Evolutionary conservation across 2,888 invertebrate species (phyloP).

Genomic region (Candidula unifasciata): DNA sequence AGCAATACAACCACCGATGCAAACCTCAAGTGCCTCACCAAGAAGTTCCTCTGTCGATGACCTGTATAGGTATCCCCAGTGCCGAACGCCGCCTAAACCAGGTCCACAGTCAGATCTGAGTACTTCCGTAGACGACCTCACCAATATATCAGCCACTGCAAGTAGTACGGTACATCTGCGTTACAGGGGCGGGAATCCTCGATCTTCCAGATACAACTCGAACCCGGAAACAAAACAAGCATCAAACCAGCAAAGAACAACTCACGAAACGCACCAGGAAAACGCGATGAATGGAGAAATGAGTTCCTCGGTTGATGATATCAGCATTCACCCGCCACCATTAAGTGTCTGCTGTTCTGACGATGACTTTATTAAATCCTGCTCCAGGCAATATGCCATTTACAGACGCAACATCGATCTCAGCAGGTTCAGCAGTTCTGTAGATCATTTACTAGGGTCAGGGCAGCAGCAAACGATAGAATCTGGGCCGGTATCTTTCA

Average conservation of each 20-base stretch:
- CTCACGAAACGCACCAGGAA: not conserved
- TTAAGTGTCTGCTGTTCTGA: slow-evolving; percentile 41
- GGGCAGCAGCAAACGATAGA: not conserved
- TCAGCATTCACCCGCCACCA: slow-evolving; percentile 24
- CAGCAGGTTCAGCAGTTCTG: slow-evolving; percentile 46
- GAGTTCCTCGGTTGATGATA: slow-evolving; percentile 46
- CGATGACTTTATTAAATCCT: slow-evolving; percentile 43
- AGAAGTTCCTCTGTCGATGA: slow-evolving; percentile 42
- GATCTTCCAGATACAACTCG: slow-evolving; percentile 47
- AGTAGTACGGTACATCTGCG: slow-evolving; percentile 4
- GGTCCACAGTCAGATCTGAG: slow-evolving; percentile 5
- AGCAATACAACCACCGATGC: slow-evolving; percentile 7
- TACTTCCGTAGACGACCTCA: slow-evolving; percentile 32
- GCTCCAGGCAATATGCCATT: slow-evolving; percentile 34
- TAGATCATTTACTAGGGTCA: slow-evolving; percentile 9
- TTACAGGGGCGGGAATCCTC: slow-evolving; percentile 38
- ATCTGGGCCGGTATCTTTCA: not conserved
- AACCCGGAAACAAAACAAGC: slow-evolving; percentile 30
- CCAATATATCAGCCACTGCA: not conserved
- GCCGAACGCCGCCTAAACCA: slow-evolving; percentile 21
- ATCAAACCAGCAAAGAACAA: not conserved
- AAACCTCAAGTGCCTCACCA: slow-evolving; percentile 30
- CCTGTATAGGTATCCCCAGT: slow-evolving; percentile 36
- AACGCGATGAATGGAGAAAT: not conserved
- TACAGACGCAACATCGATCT: slow-evolving; percentile 21